Evolutionary conservation across 2,797 vertebrate species (phyloP).

Genomic region (Syngnathus rostellatus): DNA sequence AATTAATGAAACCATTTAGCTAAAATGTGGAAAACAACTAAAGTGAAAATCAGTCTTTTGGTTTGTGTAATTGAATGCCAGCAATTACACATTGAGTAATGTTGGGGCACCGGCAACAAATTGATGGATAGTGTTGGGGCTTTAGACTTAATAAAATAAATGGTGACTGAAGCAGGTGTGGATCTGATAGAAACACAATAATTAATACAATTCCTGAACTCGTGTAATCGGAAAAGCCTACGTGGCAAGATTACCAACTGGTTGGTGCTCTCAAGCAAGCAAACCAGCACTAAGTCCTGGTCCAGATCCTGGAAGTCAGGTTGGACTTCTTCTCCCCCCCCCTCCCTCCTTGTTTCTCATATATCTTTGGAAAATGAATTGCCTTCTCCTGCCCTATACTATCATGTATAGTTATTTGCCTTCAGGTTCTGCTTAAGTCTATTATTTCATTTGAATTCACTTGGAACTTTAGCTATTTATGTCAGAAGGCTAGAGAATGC

Average conservation of each 20-base stretch:
- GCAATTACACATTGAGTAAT: background rate
- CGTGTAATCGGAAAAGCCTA: background rate
- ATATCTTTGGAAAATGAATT: no score
- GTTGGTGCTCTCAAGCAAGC: no score
- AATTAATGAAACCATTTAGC: background rate
- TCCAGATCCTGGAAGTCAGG: no score
- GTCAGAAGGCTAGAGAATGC: no score
- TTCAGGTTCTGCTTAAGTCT: no score
- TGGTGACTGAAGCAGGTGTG: background rate
- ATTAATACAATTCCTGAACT: background rate
- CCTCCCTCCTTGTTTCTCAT: no score
- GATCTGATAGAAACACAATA: background rate
- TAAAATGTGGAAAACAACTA: background rate
- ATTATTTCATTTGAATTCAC: no score
- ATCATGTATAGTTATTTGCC: no score
- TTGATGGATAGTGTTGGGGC: background rate
- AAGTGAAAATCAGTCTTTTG: background rate
- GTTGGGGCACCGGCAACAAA: background rate
- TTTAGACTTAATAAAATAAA: background rate
- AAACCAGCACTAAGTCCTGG: no score
- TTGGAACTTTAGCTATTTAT: no score
- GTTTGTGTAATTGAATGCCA: slow-evolving; percentile 3
- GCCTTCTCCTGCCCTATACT: no score
- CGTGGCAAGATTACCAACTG: background rate
- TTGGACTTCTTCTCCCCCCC: no score